These are phyloP conservation scores for Pampus argenteus DNA, from an alignment of 2,797 vertebrate species.

Conservation along the genomic window DNA sequence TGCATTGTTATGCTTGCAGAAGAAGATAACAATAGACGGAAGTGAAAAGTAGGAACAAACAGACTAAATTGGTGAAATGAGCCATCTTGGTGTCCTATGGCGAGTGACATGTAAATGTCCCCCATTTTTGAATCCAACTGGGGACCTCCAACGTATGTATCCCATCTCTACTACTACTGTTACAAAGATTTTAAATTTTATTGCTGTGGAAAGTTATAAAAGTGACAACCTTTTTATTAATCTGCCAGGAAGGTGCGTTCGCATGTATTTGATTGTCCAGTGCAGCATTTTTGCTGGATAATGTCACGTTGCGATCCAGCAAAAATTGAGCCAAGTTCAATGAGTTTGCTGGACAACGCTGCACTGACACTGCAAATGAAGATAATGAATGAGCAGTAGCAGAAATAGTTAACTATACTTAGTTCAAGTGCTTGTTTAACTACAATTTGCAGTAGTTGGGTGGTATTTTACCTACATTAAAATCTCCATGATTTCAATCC, in stretches of 20 bases:
- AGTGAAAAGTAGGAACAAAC: background rate
- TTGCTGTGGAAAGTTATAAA: background rate
- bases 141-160: background rate
- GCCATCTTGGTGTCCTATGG: background rate
- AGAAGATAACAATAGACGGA: background rate
- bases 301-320: background rate
- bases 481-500: no score
- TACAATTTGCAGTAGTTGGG: no score
- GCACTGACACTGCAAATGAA: background rate
- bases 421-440: no score
- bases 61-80: background rate
- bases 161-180: background rate
- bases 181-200: background rate
- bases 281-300: background rate
- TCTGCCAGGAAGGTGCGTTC: background rate
- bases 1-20: slow-evolving; percentile 1
- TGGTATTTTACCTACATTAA: no score
- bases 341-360: background rate
- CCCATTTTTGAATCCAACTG: background rate
- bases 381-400: slow-evolving; percentile 5
- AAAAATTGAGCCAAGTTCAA: background rate
- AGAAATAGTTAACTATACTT: no score
- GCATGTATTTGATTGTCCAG: background rate
- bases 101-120: background rate
- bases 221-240: background rate